A percentile compares a stretch with the other conserved stretches of the same genome.
phyloP scores from a whole-genome alignment of 2,888 invertebrate genomes.

The Scaptomyza tumidula region DNA sequence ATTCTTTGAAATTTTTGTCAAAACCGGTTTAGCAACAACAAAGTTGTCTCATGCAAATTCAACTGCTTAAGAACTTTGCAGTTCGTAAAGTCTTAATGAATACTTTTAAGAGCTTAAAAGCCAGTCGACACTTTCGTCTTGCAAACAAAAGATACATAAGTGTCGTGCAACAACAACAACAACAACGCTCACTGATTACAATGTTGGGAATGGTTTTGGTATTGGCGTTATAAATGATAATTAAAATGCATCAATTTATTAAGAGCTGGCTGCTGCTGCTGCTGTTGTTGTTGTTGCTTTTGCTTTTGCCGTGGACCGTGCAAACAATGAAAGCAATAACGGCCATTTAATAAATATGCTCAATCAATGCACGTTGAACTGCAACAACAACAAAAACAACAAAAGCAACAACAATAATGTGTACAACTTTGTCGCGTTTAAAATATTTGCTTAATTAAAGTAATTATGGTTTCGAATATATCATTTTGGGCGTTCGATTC shows the following conservation, averaged over 20 bases:
- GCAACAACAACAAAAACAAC: slow-evolving; percentile 26
- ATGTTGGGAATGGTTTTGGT: slow-evolving; percentile 3
- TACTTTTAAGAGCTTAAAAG: background rate
- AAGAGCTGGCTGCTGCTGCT: slow-evolving; percentile 25
- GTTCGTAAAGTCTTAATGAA: background rate
- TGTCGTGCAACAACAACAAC: background rate
- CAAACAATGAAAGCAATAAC: slow-evolving; percentile 61
- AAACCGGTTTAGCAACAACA: too few species aligned
- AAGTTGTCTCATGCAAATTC: too few species aligned
- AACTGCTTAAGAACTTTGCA: background rate
- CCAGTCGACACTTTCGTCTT: background rate
- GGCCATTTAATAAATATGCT: slow-evolving; percentile 76
- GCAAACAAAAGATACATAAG: background rate
- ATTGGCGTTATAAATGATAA: slow-evolving; percentile 66
- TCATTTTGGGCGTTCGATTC: slow-evolving; percentile 37
- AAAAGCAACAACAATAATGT: slow-evolving; percentile 7
- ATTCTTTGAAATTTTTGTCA: too few species aligned
- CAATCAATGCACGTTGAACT: slow-evolving; percentile 68
- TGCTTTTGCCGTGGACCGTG: slow-evolving; percentile 11
- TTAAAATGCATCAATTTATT: slow-evolving; percentile 76
- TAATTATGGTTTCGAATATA: slow-evolving; percentile 79
- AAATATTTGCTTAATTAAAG: slow-evolving; percentile 80
- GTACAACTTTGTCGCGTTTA: slow-evolving; percentile 44
- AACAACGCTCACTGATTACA: slow-evolving; percentile 13
- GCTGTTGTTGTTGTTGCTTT: slow-evolving; percentile 12